phyloP scores from a whole-genome alignment of 2,113 vertebrate species.

The Myanophis thanlyinensis region DNA sequence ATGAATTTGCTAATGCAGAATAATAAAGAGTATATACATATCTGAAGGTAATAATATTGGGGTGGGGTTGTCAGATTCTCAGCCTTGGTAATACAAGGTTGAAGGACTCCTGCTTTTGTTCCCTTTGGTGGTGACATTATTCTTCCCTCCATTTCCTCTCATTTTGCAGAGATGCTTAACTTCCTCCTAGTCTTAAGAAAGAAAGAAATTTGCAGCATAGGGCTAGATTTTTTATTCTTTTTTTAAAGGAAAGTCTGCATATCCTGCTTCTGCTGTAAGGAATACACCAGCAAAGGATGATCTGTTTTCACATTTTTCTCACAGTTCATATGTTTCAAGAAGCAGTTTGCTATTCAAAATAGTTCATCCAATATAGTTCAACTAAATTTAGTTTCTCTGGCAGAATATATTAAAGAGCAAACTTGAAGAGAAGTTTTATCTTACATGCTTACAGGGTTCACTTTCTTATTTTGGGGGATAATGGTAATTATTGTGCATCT shows the following conservation, averaged over 20 bases:
- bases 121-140: conserved; percentile 29
- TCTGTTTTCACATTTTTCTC: neutral
- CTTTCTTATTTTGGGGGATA: neutral
- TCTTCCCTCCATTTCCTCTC: neutral
- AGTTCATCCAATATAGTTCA: conserved; percentile 7
- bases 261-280: neutral
- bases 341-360: neutral
- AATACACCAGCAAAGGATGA: neutral
- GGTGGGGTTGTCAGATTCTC: conserved; percentile 40
- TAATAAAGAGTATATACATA: neutral
- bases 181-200: conserved; percentile 20
- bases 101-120: conserved; percentile 53
- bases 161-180: conserved; percentile 22
- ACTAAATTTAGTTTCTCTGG: neutral
- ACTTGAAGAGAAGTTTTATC: conserved; percentile 5
- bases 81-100: conserved; percentile 10
- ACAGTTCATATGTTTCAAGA: neutral
- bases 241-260: neutral
- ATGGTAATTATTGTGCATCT: neutral
- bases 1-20: neutral
- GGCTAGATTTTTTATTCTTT: neutral
- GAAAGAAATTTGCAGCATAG: neutral
- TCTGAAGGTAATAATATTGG: conserved; percentile 7
- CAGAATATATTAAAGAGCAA: neutral
- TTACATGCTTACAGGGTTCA: conserved; percentile 7